Evolutionary conservation across 2,888 invertebrate species (phyloP).

Genomic region (Balanococcus diminutus): DNA sequence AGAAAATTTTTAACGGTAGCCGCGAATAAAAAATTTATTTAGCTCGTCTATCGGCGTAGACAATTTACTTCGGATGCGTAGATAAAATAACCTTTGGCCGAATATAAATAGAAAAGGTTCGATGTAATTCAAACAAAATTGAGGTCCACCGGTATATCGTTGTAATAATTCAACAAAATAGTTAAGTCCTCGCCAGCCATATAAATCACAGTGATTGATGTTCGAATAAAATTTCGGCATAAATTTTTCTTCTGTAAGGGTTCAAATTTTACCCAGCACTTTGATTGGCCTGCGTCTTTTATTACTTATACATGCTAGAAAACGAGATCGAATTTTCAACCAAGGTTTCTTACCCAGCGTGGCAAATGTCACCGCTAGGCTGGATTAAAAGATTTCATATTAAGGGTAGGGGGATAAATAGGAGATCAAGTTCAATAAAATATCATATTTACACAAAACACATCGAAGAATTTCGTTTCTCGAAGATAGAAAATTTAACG

Average conservation of each 20-base stretch:
- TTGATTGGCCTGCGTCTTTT: not conserved
- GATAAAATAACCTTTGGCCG: constrained; percentile 1
- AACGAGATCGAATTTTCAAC: not conserved
- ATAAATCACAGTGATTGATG: constrained; percentile 31
- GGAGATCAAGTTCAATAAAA: not conserved
- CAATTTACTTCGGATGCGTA: not conserved
- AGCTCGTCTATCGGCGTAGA: not conserved
- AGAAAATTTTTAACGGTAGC: not conserved
- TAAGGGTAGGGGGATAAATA: not conserved
- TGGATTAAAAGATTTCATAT: not conserved
- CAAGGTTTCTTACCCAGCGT: not conserved
- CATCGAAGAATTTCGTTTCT: not conserved
- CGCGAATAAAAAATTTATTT: constrained; percentile 36
- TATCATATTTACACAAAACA: not conserved
- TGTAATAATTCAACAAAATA: constrained; percentile 29
- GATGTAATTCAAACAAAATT: constrained; percentile 31
- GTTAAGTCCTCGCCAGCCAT: not conserved
- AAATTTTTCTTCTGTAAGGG: not conserved
- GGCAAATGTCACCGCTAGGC: not conserved
- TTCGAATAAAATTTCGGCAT: constrained; percentile 14
- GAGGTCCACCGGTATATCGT: constrained; percentile 1
- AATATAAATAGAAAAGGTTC: constrained; percentile 12
- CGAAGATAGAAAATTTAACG: not conserved
- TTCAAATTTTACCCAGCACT: not conserved
- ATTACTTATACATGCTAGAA: too few species aligned